These are phyloP conservation scores for Zelostemma sp. DNA, from an alignment of 1,140 invertebrate species.

Conservation along the genomic window DNA sequence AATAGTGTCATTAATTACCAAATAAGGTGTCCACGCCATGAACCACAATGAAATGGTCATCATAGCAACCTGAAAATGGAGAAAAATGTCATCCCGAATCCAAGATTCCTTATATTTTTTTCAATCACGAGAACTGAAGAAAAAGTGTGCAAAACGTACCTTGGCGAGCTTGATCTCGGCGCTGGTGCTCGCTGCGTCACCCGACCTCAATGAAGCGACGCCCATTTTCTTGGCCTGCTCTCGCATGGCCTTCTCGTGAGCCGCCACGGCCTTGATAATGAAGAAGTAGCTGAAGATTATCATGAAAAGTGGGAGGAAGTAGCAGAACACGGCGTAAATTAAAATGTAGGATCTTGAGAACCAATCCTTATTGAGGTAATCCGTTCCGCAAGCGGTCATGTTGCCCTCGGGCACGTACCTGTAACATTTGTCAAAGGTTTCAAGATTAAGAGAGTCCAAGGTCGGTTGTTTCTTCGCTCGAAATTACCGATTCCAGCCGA, in stretches of 20 bases:
- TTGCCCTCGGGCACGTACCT: constrained; percentile 91
- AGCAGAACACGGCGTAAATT: constrained; percentile 79
- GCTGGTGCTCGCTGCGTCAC: constrained; percentile 75
- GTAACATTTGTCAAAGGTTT: constrained; percentile 15
- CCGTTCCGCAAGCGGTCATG: constrained; percentile 87
- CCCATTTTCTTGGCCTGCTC: constrained; percentile 91
- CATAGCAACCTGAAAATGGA: constrained; percentile 75
- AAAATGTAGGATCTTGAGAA: constrained; percentile 78
- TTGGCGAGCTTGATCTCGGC: constrained; percentile 84
- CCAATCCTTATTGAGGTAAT: constrained; percentile 81
- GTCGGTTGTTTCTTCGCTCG: no score
- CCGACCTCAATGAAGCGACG: constrained; percentile 80
- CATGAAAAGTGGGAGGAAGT: constrained; percentile 78
- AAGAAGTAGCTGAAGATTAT: constrained; percentile 85
- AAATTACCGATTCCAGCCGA: constrained; percentile 86
- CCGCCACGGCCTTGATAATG: constrained; percentile 77
- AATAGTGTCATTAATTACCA: constrained; percentile 85
- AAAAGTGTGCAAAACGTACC: constrained; percentile 51
- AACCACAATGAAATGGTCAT: constrained; percentile 88
- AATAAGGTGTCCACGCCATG: constrained; percentile 88
- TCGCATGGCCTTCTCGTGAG: constrained; percentile 85
- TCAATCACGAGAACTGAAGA: background rate
- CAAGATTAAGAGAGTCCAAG: no score
- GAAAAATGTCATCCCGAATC: constrained; percentile 4
- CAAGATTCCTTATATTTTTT: background rate